A percentile compares a stretch with the other conserved stretches of the same genome.
Conservation (phyloP, 1,140 invertebrate species). For the Drosophila sturtevanti region DNA sequence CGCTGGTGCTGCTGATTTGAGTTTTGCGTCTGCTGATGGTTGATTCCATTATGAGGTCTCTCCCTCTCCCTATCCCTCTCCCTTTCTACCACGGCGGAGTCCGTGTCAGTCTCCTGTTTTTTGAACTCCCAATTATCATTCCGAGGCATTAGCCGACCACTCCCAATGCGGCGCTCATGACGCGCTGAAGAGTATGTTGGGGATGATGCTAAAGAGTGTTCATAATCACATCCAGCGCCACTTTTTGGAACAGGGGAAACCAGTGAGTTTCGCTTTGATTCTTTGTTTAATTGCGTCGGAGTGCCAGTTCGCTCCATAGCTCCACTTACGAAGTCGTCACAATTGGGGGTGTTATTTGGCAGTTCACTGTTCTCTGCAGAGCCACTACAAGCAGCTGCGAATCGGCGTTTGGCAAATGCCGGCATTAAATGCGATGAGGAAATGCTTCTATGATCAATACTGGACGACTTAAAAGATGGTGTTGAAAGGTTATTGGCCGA, state of each 20-base stretch:
- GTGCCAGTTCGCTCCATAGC: slow-evolving; percentile 9
- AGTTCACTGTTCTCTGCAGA: slow-evolving; percentile 28
- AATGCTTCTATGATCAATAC: slow-evolving; percentile 77
- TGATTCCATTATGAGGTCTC: slow-evolving; percentile 27
- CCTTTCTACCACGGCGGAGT: slow-evolving; percentile 16
- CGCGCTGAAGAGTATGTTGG: slow-evolving; percentile 40
- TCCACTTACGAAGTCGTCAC: background rate
- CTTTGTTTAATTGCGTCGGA: slow-evolving; percentile 7
- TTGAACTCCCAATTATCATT: slow-evolving; percentile 86
- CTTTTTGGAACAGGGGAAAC: slow-evolving; percentile 4
- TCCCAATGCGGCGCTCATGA: slow-evolving; percentile 87
- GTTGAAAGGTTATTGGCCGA: background rate
- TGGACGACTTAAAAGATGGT: slow-evolving; percentile 38
- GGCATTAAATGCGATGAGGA: slow-evolving; percentile 82
- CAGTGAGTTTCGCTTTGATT: background rate
- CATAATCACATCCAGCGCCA: slow-evolving; percentile 27
- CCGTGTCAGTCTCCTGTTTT: slow-evolving; percentile 60
- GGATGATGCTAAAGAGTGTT: slow-evolving; percentile 33
- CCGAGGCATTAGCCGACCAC: slow-evolving; percentile 87
- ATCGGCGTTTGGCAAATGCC: slow-evolving; percentile 73
- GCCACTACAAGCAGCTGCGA: slow-evolving; percentile 21
- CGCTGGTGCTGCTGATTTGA: slow-evolving; percentile 32
- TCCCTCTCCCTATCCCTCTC: slow-evolving; percentile 62
- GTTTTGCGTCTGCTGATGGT: slow-evolving; percentile 9
- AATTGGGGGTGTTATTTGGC: slow-evolving; percentile 27